Percentiles rank a stretch among this genome's conserved stretches.
phyloP scores from a whole-genome alignment of 2,113 vertebrate species.

The Dipodomys merriami region DNA sequence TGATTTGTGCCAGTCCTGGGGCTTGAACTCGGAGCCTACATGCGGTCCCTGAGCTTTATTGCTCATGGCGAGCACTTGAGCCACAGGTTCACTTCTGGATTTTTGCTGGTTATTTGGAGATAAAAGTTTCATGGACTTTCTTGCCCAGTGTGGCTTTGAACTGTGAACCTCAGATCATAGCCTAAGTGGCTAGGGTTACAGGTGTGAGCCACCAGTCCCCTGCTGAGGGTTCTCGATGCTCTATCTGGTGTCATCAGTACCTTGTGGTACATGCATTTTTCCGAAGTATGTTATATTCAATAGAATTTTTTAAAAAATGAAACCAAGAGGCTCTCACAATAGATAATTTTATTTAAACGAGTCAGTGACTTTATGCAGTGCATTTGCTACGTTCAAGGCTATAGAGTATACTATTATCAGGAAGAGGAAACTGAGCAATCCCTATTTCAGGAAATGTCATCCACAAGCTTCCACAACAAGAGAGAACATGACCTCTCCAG shows the following conservation, averaged over 20 bases:
- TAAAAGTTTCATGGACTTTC: no score
- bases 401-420: neutral
- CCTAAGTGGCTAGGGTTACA: no score
- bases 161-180: no score
- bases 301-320: neutral
- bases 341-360: slow-evolving; percentile 34
- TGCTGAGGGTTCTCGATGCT: neutral
- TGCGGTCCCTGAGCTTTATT: no score
- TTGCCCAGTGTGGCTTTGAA: no score
- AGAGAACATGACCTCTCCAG: slow-evolving; percentile 48
- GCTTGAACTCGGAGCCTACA: no score
- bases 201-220: no score
- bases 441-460: slow-evolving; percentile 63
- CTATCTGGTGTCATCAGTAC: neutral
- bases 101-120: no score
- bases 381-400: neutral
- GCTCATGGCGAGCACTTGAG: no score
- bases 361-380: neutral
- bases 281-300: neutral
- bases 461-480: slow-evolving; percentile 54
- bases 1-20: no score
- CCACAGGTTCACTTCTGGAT: no score
- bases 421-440: neutral
- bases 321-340: neutral
- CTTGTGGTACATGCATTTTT: neutral